Evolutionary conservation across 2,797 vertebrate genomes (phyloP).

Genomic region (Tokudaia muenninki): DNA sequence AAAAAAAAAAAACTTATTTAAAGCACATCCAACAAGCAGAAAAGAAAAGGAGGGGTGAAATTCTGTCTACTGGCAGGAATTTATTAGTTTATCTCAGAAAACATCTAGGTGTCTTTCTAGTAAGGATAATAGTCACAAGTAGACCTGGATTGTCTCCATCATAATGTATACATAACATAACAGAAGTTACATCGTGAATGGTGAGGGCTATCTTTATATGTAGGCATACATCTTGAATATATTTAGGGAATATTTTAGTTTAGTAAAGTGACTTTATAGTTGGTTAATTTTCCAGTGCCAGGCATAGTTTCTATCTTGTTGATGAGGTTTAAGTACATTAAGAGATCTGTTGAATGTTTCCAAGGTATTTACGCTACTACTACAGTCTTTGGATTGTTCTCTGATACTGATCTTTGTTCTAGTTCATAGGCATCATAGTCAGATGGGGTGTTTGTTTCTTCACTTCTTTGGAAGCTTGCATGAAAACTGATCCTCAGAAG

Average conservation of each 20-base stretch:
- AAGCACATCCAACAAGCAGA: background rate
- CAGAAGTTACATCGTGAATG: background rate
- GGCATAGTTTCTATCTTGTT: background rate
- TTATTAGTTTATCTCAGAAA: background rate
- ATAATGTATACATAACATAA: background rate
- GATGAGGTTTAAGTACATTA: background rate
- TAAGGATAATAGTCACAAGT: background rate
- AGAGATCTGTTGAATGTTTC: background rate
- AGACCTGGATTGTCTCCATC: background rate
- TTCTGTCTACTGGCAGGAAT: background rate
- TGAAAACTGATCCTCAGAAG: background rate
- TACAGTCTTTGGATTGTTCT: background rate
- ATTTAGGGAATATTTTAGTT: background rate
- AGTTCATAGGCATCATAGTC: background rate
- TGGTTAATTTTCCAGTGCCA: background rate
- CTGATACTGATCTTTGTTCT: background rate
- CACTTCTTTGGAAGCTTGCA: background rate
- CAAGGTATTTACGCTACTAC: background rate
- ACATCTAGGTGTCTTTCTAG: background rate
- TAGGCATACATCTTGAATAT: background rate
- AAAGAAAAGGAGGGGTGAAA: background rate
- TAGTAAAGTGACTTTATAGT: background rate
- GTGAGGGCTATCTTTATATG: background rate
- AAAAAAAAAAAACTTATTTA: background rate
- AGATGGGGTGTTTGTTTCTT: background rate